Evolutionary conservation across 2,113 vertebrate genomes (phyloP).

Genomic region (Fulmarus glacialis): DNA sequence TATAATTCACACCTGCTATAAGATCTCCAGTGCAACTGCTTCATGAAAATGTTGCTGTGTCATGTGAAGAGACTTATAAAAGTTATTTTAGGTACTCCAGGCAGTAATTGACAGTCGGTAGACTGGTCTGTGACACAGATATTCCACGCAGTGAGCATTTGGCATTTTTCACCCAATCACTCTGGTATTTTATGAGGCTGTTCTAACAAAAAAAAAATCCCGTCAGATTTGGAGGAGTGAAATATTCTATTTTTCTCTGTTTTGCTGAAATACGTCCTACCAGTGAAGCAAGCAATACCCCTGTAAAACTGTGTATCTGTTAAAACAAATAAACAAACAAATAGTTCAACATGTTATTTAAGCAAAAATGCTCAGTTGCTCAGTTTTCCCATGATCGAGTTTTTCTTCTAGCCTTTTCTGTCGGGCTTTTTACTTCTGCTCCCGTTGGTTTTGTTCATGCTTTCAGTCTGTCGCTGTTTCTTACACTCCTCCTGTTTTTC

Average conservation of each 20-base stretch:
- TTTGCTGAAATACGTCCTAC: neutral
- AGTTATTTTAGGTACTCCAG: neutral
- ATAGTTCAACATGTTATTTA: neutral
- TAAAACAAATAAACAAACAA: neutral
- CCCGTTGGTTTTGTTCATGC: neutral
- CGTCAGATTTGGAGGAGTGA: neutral
- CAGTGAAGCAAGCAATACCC: neutral
- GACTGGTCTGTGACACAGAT: neutral
- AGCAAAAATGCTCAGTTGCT: neutral
- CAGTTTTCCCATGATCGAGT: fast-evolving
- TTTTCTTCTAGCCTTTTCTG: neutral
- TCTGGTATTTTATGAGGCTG: neutral
- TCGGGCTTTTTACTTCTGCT: neutral
- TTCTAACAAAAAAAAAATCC: neutral
- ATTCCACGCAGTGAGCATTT: neutral
- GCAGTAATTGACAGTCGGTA: neutral
- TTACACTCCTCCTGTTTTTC: neutral
- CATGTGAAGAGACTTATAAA: neutral
- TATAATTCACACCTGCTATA: neutral
- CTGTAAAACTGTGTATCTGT: neutral
- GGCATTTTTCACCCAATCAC: neutral
- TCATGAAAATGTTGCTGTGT: neutral
- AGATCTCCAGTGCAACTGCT: neutral
- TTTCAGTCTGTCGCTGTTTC: neutral
- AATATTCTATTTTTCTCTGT: neutral